phyloP scores from a whole-genome alignment of 1,140 invertebrate species.

The Caenorhabditis remanei region DNA sequence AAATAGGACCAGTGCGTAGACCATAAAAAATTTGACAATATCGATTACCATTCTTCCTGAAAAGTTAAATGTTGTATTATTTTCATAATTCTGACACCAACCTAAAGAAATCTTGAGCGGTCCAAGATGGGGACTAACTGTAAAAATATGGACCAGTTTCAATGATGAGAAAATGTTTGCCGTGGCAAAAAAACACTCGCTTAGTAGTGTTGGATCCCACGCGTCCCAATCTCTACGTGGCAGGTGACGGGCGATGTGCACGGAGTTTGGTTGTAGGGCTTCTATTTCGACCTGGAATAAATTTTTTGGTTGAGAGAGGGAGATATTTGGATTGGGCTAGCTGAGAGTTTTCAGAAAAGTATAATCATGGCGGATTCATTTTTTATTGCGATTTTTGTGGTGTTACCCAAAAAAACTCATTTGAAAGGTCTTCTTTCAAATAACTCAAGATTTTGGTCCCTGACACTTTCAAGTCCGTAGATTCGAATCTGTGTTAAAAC shows the following conservation, averaged over 20 bases:
- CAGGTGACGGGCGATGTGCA: conserved; percentile 85
- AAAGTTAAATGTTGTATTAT: neutral
- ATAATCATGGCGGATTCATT: no score
- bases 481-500: no score
- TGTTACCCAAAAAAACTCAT: no score
- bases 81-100: conserved; percentile 78
- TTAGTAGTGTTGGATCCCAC: conserved; percentile 92
- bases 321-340: no score
- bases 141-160: conserved; percentile 98
- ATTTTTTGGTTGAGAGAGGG: neutral
- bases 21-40: conserved; percentile 93
- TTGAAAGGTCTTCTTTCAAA: no score
- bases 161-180: conserved; percentile 95
- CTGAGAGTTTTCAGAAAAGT: no score
- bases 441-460: no score
- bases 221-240: conserved; percentile 86
- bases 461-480: no score
- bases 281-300: conserved; percentile 82
- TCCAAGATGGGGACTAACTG: conserved; percentile 96
- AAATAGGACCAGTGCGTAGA: conserved; percentile 92
- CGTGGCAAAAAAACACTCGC: conserved; percentile 92
- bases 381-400: no score
- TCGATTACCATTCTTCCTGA: conserved; percentile 90
- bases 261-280: conserved; percentile 79
- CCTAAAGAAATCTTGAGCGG: conserved; percentile 96